Base-by-base conservation (phyloP, 2,797 vertebrate genomes). In the Catamblyrhynchus diadema region DNA sequence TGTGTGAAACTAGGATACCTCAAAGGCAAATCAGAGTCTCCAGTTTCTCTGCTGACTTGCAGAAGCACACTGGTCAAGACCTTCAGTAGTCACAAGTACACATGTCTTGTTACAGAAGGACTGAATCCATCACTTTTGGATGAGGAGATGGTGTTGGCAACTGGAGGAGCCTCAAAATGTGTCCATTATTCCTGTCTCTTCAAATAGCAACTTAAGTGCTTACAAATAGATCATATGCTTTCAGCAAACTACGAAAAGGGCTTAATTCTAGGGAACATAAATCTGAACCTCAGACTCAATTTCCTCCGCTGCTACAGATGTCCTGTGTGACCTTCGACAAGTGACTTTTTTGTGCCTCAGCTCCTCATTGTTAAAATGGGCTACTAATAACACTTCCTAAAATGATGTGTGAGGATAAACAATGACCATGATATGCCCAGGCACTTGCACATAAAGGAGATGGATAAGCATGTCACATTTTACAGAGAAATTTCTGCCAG, bases 171-270 rank as follows among this genome's bases (percentile, higher is more conserved):
- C 48, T 82, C 37, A 77, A 70, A 87, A 73, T 2, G 0, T 53
- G 33, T 42, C 56, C 44, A 41, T 87, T 87, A 71, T 77, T 84
- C 32, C 56, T 3, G 1, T 77, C 81, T 62, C 19, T 87, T 89
- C 12, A 0, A 87, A 71, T 39, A 74, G 72, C 45, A 82, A 45
- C 11, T 83, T 70, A 77, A 73, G 37, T 91, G 71, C 81, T 91
- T 88, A 82, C 53, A 85, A 94, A 96, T 65, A 71, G 91, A 87
- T 93, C 89, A 81, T 66, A 74, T 81, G 64, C 84, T 96, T 96
- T 92, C 84, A 85, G 67, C 65, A 93, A 77, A 66, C 82, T 67
- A 45, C 1, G 3, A 80, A 93, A 89, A 92, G 12, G n/a, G 22
- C 72, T 90, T 87, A 2, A 6, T 78, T 92, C 41, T 67, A 44